These are phyloP conservation scores for Mycetomoellerius zeteki DNA, from an alignment of 1,140 invertebrate genomes.

Conservation along the genomic window DNA sequence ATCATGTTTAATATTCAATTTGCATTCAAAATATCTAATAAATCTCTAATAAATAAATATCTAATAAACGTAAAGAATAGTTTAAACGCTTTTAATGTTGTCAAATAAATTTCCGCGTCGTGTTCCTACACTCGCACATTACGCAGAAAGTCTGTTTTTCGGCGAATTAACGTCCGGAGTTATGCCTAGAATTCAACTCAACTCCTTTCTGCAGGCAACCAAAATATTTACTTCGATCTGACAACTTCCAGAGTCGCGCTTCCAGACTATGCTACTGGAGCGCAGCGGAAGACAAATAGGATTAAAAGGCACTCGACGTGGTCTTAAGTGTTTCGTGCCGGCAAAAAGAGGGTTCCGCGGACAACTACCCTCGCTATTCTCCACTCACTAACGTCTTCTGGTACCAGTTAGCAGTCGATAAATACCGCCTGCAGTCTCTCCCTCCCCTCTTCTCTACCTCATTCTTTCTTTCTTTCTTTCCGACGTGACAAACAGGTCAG, in stretches of 20 bases:
- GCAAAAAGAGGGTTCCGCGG: conserved; percentile 49
- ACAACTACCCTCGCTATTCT: conserved; percentile 40
- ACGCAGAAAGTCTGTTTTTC: conserved; percentile 47
- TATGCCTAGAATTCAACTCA: conserved; percentile 53
- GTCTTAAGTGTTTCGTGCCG: conserved; percentile 62
- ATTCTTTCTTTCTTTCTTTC: conserved; percentile 2
- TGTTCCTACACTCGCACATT: not conserved
- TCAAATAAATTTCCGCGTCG: not conserved
- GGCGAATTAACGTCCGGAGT: conserved; percentile 37
- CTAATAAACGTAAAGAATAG: not conserved
- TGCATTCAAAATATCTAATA: not conserved
- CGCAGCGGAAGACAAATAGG: conserved; percentile 75
- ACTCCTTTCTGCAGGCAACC: conserved; percentile 32
- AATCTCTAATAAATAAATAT: not conserved
- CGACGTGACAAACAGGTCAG: conserved; percentile 29
- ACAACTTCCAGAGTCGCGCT: conserved; percentile 59
- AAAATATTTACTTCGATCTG: conserved; percentile 65
- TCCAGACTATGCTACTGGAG: conserved; percentile 53
- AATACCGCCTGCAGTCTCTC: conserved; percentile 32
- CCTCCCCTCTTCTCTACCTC: not conserved
- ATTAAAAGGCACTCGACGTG: conserved; percentile 73
- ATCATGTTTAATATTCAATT: not conserved
- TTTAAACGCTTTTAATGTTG: conserved; percentile 14
- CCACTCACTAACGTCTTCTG: conserved; percentile 35
- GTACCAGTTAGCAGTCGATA: conserved; percentile 56